Evolutionary conservation across 2,888 invertebrate species (phyloP), one percentile per base, ranked within the genome.

Genomic region (Cephus sareptanus): DNA sequence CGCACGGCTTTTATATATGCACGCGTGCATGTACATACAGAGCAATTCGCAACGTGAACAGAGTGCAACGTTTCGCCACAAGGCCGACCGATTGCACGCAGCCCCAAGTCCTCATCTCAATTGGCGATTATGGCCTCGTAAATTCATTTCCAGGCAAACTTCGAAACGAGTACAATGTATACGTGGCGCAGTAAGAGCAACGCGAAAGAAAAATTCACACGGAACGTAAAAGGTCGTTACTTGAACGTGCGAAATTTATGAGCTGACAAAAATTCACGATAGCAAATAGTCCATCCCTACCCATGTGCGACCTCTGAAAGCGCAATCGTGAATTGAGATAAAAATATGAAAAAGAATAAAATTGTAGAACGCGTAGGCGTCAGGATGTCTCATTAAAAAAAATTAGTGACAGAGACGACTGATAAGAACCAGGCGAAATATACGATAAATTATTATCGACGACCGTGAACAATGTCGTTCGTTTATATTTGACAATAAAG

Each of bases 121-220:
- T 89, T 89, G 87, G 83, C 85, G 86, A 88, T 89, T 87, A 87
- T 81, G 83, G 82, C 83, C 83, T 84, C 88, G 85, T 89, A 88
- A 89, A 89, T 89, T 89, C 86, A 87, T 89, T 88, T 89, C 85
- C 83, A 87, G 87, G 84, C 81, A 81, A 80, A 86, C 83, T 84
- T 82, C 83, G 85, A 30, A 9, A 56, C 56, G 23, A 56, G 56
- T 23, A 23, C 56, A 23, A 56, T 56, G 56, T 40, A 23, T 23
- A 23, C 23, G 6, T 15, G 23, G 56, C 15, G 23, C 23, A 23
- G 23, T 35, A 68, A 76, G 37, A 69, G 75, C 33, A 37, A 56
- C 37, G 74, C 73, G 73, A 33, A 31, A 76, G 31, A 77, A 34
- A 11, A 13, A 40, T 70, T 75, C 68, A 71, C 73, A 71, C 35